Conservation (phyloP, 2,797 vertebrate species). For the Hafferia zeledoni region DNA sequence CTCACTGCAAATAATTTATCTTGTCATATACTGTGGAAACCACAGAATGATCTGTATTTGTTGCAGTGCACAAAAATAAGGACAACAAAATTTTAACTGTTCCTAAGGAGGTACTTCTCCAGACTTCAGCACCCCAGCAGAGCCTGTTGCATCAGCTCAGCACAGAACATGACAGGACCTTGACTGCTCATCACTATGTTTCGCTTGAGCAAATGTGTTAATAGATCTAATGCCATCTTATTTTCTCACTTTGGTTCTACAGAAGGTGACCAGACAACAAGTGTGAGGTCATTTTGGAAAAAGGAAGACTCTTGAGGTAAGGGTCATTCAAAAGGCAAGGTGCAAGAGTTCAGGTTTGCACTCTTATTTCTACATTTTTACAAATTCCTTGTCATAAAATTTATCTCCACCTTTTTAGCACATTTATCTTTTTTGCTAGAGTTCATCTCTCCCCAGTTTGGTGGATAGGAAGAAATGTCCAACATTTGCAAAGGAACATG, state of each 20-base stretch:
- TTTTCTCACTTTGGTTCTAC: conserved; percentile 88
- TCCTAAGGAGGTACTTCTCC: conserved; percentile 13
- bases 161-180: conserved; percentile 76
- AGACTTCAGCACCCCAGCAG: conserved; percentile 60
- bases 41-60: not conserved
- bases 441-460: not conserved
- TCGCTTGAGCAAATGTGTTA: conserved; percentile 87
- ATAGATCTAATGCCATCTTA: conserved; percentile 90
- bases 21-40: conserved; percentile 36
- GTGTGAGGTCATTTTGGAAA: conserved; percentile 76
- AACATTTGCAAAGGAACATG: not conserved
- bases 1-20: conserved; percentile 47
- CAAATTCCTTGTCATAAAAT: conserved; percentile 5
- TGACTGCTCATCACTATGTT: conserved; percentile 74
- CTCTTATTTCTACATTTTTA: conserved; percentile 13
- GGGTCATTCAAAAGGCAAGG: conserved; percentile 85
- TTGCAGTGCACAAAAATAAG: not conserved
- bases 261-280: conserved; percentile 81
- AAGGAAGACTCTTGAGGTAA: conserved; percentile 54
- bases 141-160: conserved; percentile 66
- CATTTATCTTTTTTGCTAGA: not conserved
- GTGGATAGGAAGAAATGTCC: not conserved
- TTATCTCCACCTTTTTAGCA: not conserved
- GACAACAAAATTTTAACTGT: conserved; percentile 71
- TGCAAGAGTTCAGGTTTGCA: conserved; percentile 83